These are phyloP conservation scores for Cherax quadricarinatus DNA, from an alignment of 1,140 invertebrate genomes.

Conservation along the genomic window DNA sequence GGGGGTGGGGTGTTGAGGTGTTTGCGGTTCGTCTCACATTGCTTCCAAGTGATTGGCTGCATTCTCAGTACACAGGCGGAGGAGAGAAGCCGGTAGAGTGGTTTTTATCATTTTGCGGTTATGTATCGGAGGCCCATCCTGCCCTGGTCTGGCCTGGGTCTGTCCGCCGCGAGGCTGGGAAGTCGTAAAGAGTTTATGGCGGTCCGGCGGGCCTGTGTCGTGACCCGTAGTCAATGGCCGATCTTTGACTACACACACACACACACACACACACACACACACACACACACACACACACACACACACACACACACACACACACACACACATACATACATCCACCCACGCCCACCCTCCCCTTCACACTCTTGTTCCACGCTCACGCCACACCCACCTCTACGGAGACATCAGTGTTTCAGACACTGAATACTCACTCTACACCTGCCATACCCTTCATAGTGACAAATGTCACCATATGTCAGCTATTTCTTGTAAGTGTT, in stretches of 20 bases:
- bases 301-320: no score
- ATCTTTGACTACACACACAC: constrained; percentile 15
- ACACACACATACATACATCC: no score
- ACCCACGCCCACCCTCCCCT: constrained; percentile 1
- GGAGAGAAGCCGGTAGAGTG: no score
- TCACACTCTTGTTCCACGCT: constrained; percentile 22
- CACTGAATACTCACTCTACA: background rate
- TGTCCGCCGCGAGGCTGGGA: background rate
- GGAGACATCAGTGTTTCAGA: background rate
- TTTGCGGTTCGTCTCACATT: no score
- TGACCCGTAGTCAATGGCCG: constrained; percentile 58
- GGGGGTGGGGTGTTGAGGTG: background rate
- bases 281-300: no score
- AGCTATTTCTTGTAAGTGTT: background rate
- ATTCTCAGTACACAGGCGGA: no score
- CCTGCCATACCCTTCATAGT: constrained; percentile 13
- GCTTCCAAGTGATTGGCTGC: no score
- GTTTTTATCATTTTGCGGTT: no score
- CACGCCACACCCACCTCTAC: constrained; percentile 15
- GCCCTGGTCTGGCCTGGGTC: background rate
- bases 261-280: no score
- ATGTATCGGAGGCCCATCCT: background rate
- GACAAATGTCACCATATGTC: background rate
- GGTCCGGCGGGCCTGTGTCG: constrained; percentile 47
- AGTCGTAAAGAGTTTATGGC: constrained; percentile 59